phyloP scores from a whole-genome alignment of 2,113 vertebrate species.

The Candoia aspera region DNA sequence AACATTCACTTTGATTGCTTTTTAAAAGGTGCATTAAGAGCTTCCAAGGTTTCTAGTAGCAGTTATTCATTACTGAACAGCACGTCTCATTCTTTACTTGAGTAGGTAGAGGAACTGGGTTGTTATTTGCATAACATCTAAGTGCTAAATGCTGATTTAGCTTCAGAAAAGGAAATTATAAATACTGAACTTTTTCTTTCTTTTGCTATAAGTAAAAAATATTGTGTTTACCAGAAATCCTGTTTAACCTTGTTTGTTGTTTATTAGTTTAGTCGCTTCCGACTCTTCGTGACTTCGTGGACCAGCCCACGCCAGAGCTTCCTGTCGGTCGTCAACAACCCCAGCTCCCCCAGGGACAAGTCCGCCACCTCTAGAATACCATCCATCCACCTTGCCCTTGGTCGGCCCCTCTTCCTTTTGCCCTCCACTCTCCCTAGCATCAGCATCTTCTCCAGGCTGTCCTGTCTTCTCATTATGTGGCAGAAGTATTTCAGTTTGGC shows the following conservation, averaged over 20 bases:
- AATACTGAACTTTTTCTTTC: conserved; percentile 56
- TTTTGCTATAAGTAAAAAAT: conserved; percentile 57
- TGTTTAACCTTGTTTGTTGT: background rate
- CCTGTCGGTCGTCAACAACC: no score
- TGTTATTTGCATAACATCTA: conserved; percentile 65
- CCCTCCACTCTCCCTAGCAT: no score
- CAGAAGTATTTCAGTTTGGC: no score
- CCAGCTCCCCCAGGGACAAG: no score
- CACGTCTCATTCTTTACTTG: conserved; percentile 32
- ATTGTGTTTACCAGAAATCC: background rate
- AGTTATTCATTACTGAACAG: conserved; percentile 40
- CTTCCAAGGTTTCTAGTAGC: conserved; percentile 49
- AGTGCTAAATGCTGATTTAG: conserved; percentile 51
- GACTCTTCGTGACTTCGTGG: no score
- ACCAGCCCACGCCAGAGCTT: no score
- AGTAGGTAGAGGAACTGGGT: conserved; percentile 42
- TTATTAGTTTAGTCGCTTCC: no score
- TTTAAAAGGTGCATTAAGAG: conserved; percentile 33
- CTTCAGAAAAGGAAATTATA: conserved; percentile 63
- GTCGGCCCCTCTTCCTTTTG: no score
- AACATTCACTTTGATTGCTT: conserved; percentile 46
- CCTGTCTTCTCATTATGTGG: no score
- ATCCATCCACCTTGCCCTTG: no score
- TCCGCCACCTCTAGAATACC: no score
- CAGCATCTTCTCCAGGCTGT: no score